Evolutionary conservation across 2,888 invertebrate genomes (phyloP).

Genomic region (Apocheima hispidaria): DNA sequence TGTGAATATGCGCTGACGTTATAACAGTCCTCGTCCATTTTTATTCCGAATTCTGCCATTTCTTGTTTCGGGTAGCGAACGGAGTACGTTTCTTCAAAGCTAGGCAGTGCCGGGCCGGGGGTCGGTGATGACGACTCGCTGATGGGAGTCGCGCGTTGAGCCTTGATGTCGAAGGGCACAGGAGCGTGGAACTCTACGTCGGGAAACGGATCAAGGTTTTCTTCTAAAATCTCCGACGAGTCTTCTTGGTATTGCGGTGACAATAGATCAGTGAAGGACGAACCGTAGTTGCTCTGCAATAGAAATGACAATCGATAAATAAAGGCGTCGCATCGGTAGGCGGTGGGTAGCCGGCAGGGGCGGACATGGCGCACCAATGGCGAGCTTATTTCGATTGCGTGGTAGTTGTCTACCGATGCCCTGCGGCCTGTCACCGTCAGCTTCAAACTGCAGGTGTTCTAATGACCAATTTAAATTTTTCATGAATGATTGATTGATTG

Average conservation of each 20-base stretch:
- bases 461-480: slow-evolving; percentile 50
- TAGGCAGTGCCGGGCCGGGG: slow-evolving; percentile 89
- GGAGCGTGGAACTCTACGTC: slow-evolving; percentile 87
- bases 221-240: slow-evolving; percentile 89
- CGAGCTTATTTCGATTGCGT: slow-evolving; percentile 58
- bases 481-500: slow-evolving; percentile 20
- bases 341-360: slow-evolving; percentile 69
- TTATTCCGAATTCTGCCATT: slow-evolving; percentile 89
- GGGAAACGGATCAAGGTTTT: slow-evolving; percentile 91
- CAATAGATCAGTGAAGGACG: slow-evolving; percentile 92
- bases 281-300: slow-evolving; percentile 91
- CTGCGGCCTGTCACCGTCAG: slow-evolving; percentile 48
- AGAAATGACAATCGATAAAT: slow-evolving; percentile 75
- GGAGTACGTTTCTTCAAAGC: slow-evolving; percentile 95
- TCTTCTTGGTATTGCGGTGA: slow-evolving; percentile 91
- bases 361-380: slow-evolving; percentile 72
- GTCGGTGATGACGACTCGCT: slow-evolving; percentile 79
- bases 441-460: slow-evolving; percentile 62
- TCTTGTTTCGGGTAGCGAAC: slow-evolving; percentile 90
- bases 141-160: slow-evolving; percentile 74
- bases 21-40: slow-evolving; percentile 95
- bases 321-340: slow-evolving; percentile 77
- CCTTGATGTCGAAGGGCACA: slow-evolving; percentile 74
- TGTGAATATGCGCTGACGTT: slow-evolving; percentile 87
- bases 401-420: slow-evolving; percentile 40